Evolutionary conservation across 2,888 invertebrate species (phyloP).

Genomic region (Parapristionchus giblindavisi): DNA sequence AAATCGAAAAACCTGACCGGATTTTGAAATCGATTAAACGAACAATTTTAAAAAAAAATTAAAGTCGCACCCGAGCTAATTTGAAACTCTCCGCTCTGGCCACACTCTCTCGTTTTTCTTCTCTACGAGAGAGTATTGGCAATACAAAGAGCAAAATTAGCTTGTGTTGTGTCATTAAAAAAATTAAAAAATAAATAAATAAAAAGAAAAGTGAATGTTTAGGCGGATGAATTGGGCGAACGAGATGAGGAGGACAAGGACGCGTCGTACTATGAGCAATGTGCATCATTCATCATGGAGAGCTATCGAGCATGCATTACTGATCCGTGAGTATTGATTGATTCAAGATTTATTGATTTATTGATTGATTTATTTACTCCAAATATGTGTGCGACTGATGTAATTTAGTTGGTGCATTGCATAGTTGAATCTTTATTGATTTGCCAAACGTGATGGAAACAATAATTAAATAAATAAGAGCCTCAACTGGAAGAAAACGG

Average conservation of each 20-base stretch:
- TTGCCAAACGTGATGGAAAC: background rate
- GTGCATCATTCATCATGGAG: constrained; percentile 62
- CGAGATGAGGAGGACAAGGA: constrained; percentile 51
- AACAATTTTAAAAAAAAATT: background rate
- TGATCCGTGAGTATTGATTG: constrained; percentile 53
- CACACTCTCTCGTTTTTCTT: too few relatives aligned
- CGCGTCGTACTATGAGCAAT: constrained; percentile 57
- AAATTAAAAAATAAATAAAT: background rate
- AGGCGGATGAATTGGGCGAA: constrained; percentile 53
- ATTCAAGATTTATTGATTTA: background rate
- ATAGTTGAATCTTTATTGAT: background rate
- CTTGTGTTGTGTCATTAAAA: background rate
- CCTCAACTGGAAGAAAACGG: too few relatives aligned
- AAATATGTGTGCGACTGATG: background rate
- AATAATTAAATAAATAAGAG: background rate
- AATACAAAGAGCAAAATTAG: background rate
- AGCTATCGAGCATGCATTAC: constrained; percentile 64
- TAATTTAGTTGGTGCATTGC: background rate
- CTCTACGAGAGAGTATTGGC: background rate
- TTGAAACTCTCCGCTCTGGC: too few relatives aligned
- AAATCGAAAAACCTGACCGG: too few relatives aligned
- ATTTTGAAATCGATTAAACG: too few relatives aligned
- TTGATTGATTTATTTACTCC: background rate
- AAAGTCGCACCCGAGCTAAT: too few relatives aligned
- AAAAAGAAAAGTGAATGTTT: background rate